Base-by-base conservation (phyloP, 2,888 invertebrate genomes). In the Mystacides longicornis region DNA sequence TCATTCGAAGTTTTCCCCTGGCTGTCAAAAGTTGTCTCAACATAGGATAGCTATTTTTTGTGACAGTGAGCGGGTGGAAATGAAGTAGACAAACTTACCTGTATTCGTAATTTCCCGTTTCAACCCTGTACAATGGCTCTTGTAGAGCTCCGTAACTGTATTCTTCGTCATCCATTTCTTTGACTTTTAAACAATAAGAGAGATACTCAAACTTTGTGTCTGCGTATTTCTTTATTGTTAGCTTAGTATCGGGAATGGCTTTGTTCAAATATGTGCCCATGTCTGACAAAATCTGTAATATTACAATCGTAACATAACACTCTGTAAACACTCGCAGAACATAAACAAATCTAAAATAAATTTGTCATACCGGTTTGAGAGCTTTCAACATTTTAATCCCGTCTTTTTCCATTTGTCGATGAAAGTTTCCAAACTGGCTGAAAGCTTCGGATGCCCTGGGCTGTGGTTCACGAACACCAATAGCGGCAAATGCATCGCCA, bases 151-250 rank as follows among this genome's bases (percentile, higher is more conserved):
- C 89, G 67, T 91, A 97, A 47, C 91, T 92, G 63, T 94, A 93
- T 66, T 98, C 97, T 68, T 99, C 99, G 67, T 99, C 99, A 64
- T 99, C 99, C 92, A 99, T 91, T 72, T 99, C 99, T 69, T 99
- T 99, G 0, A 99, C 95, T 75, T 99, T 99, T 55, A 99, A 77
- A 67, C 99, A 99, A 69, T 99, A 99, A 0, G 98, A 98, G 54
- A 99, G 76, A 70, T 99, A 99, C 67, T 99, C 98, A 70, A 99
- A 99, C 72, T 99, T 99, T 0, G 93, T 92, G 72, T 99, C 98
- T 0, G 98, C 93, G 70, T 99, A 99, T 67, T 97, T 97, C 64
- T 93, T 89, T 42, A 99, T 94, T 0, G 99, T 99, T 27, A 99
- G 74, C 66, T 94, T 88, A 0, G 98, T 99, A 69, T 99, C 99